Evolutionary conservation across 2,797 vertebrate species (phyloP), one percentile per base, ranked within the genome.

Genomic region (Eleutherodactylus coqui): DNA sequence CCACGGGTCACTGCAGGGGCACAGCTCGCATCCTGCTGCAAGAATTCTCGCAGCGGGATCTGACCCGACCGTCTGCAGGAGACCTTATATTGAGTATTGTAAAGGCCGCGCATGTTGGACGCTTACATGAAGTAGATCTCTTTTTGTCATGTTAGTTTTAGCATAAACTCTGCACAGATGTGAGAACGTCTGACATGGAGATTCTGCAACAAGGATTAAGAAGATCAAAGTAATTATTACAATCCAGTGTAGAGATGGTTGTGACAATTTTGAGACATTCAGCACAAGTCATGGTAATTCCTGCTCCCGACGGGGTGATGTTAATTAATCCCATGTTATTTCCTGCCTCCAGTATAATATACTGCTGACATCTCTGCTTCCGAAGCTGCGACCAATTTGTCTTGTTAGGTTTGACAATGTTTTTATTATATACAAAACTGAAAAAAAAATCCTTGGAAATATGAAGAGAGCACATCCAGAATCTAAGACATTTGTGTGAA

Each of bases 261-360:
- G 27, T 75, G 45, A 75, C 45, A 38, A 69, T 69, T 69, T 24
- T 19, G 34, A 69, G 64, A 38, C 34, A 69, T 69, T 38, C 34
- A 24, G 36, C 64, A 69, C 64, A 24, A 38, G 67, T 69, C 67
- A 38, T 69, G 67, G 41, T 69, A 69, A 69, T 69, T 69, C 34
- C 34, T 21, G 34, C 34, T 69, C 67, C 67, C 29, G 21, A 24
- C 34, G 3, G 67, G 67, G 34, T 24, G 67, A 69, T 69, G 67
- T 21, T 69, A 72, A 72, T 72, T 72, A 43, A 72, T 72, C 36
- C 69, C 69, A 72, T 41, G 38, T n/a, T 43, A 72, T 72, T 72
- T 72, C 36, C 69, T 41, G 21, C 38, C 69, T 41, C 36, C 21
- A n/a, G 36, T 41, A n/a, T 41, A 41, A 70, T 38, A n/a, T n/a